Percentiles rank a stretch among this genome's conserved stretches.
phyloP scores from a whole-genome alignment of 2,888 invertebrate species.

The Tachystola acroxantha region DNA sequence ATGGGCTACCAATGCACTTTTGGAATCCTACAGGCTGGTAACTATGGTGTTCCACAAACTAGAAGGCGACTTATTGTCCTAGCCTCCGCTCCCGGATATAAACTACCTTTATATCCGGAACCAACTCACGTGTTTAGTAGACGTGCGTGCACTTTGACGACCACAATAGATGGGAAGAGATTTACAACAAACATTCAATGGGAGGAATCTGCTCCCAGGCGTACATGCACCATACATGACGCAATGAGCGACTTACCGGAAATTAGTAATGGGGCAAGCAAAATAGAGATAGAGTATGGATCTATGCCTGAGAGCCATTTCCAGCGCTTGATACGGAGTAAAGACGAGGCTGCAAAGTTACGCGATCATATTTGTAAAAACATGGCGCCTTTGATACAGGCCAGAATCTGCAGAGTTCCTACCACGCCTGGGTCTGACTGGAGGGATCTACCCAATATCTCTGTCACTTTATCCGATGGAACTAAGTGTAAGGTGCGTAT shows the following conservation, averaged over 20 bases:
- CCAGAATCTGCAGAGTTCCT: conserved; percentile 87
- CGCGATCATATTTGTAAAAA: conserved; percentile 91
- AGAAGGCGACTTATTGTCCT: conserved; percentile 86
- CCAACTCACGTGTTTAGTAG: conserved; percentile 87
- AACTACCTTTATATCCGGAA: conserved; percentile 86
- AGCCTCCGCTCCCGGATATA: conserved; percentile 89
- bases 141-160: conserved; percentile 79
- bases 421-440: conserved; percentile 88
- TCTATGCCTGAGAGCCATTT: conserved; percentile 85
- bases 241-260: conserved; percentile 89
- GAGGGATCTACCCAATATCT: conserved; percentile 90
- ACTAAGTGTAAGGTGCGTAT: conserved; percentile 75
- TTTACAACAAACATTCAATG: conserved; percentile 77
- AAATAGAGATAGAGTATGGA: conserved; percentile 84
- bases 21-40: conserved; percentile 91
- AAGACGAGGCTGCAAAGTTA: conserved; percentile 74
- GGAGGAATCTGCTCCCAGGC: conserved; percentile 84
- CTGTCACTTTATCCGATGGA: conserved; percentile 83
- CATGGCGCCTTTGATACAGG: conserved; percentile 88
- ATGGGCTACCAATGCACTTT: conserved; percentile 95
- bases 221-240: conserved; percentile 88
- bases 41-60: conserved; percentile 91
- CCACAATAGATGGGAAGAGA: conserved; percentile 65
- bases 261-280: conserved; percentile 84
- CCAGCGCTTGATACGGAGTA: conserved; percentile 83